Base-by-base conservation (phyloP, 2,113 vertebrate species). In the Passer montanus region DNA sequence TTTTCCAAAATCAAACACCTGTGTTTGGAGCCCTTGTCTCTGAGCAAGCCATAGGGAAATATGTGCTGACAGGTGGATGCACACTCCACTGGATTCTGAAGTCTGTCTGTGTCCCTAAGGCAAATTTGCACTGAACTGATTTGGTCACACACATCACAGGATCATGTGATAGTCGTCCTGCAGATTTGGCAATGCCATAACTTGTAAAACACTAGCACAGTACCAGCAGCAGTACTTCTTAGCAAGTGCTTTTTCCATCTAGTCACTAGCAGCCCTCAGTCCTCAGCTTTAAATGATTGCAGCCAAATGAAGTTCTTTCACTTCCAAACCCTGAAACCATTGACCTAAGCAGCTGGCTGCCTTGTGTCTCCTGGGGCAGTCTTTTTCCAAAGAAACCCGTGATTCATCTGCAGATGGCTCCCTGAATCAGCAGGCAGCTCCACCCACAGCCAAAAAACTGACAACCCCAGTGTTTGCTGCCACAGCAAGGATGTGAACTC, bases 371-470 rank as follows among this genome's bases (percentile, higher is more conserved):
- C 7, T 62, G 86, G 58, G 95, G 37, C 53, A 13, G n/a, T 22
- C 31, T 84, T 85, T 86, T 95, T 88, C 94, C 91, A 83, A 72
- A 89, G 85, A 95, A 92, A 83, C 52, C 35, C 1, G 1, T 98
- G 96, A 96, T 94, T 98, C 96, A 97, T 93, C 60, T 7, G 27
- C 95, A 97, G 97, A 97, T 97, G 95, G 90, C 75, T 95, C 66
- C 35, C 73, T 94, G 90, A 83, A 93, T 81, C 15, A 2, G 47
- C 30, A 84, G 43, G 63, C 89, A 81, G 47, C 49, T 94, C 88
- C 85, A 94, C 88, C 89, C 94, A 84, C n/a, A 89, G 82, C 44
- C 59, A 60, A 74, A n/a, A 70, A 78, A n/a, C 22, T 1, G 3
- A 33, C 55, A 70, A 87, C 56, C 56, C 47, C 56, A 68, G 35